A percentile compares a stretch with the other conserved stretches of the same genome.
Conservation (phyloP, 2,888 invertebrate species). For the Macropis europaea region DNA sequence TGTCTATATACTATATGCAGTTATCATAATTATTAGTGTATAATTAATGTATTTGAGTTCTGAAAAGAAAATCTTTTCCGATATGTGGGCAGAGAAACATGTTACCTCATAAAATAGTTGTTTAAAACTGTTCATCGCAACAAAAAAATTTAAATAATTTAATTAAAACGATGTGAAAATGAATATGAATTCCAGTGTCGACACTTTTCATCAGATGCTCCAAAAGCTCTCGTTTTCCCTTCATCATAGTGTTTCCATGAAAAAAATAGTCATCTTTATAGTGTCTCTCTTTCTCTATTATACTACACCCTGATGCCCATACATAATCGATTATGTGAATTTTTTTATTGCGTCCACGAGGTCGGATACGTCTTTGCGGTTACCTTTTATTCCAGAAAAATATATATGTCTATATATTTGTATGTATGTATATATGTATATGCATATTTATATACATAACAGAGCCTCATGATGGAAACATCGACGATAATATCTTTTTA, state of each 20-base stretch:
- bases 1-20: background rate
- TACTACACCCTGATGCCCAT: conserved; percentile 49
- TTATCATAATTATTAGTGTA: background rate
- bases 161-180: background rate
- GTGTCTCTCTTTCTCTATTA: conserved; percentile 28
- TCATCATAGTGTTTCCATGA: conserved; percentile 10
- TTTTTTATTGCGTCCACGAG: conserved; percentile 42
- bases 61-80: background rate
- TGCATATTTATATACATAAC: conserved; percentile 49
- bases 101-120: too few species aligned
- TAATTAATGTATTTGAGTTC: background rate
- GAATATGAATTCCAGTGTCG: background rate
- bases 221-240: conserved; percentile 21
- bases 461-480: conserved; percentile 33
- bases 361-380: conserved; percentile 37
- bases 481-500: background rate
- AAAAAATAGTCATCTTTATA: conserved; percentile 46
- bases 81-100: background rate
- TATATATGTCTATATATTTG: conserved; percentile 31
- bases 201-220: conserved; percentile 4
- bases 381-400: conserved; percentile 44
- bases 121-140: too few species aligned
- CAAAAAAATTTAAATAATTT: background rate
- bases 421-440: conserved; percentile 35
- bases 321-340: conserved; percentile 38